Evolutionary conservation across 2,888 invertebrate species (phyloP).

Genomic region (Melikaiella ostensackeni): DNA sequence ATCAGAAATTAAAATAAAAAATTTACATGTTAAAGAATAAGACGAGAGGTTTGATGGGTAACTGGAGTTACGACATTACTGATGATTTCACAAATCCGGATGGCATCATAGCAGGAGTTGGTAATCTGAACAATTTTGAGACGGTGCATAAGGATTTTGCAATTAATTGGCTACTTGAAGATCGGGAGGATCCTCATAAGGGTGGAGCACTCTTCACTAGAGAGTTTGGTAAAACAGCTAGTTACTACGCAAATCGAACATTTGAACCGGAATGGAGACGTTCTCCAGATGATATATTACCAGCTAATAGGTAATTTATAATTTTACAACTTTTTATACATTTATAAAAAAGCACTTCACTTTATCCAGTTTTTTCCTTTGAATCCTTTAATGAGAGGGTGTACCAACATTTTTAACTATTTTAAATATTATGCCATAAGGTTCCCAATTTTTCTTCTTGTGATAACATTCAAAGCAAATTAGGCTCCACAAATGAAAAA

Average conservation of each 20-base stretch:
- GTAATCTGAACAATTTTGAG: constrained; percentile 84
- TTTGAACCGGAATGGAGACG: constrained; percentile 87
- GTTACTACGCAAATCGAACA: constrained; percentile 87
- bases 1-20: neutral
- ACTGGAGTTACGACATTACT: constrained; percentile 90
- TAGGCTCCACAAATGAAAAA: too few species aligned
- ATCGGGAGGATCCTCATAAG: constrained; percentile 84
- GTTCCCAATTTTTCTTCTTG: neutral
- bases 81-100: constrained; percentile 91
- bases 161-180: constrained; percentile 89
- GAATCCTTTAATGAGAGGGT: neutral
- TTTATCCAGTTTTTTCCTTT: neutral
- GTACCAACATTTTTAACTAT: neutral
- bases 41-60: constrained; percentile 93
- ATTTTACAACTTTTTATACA: neutral
- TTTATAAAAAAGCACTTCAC: neutral
- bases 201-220: constrained; percentile 88
- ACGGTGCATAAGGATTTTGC: constrained; percentile 88
- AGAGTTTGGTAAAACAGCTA: constrained; percentile 88
- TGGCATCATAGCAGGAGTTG: constrained; percentile 79
- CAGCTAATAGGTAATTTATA: constrained; percentile 81
- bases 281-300: constrained; percentile 85
- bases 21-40: constrained; percentile 83
- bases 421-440: neutral
- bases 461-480: too few species aligned